phyloP scores from a whole-genome alignment of 2,888 invertebrate genomes.

The Agrotis ipsilon region DNA sequence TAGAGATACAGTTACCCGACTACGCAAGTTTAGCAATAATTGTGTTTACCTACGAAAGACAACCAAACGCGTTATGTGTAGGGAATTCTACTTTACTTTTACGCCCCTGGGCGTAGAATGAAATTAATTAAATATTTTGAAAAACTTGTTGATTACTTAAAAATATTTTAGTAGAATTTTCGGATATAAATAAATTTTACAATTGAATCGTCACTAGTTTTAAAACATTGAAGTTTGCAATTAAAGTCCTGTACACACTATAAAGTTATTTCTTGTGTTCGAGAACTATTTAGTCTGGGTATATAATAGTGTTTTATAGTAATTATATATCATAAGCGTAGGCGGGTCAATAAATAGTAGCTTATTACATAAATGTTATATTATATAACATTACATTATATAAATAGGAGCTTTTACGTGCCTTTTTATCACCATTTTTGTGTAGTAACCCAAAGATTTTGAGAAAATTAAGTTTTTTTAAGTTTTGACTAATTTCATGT shows the following conservation, averaged over 20 bases:
- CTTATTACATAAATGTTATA: constrained; percentile 35
- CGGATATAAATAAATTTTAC: constrained; percentile 2
- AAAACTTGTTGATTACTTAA: background rate
- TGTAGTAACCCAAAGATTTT: constrained; percentile 66
- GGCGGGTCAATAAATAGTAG: constrained; percentile 48
- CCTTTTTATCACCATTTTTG: constrained; percentile 54
- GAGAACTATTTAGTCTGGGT: constrained; percentile 33
- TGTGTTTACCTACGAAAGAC: too few relatives aligned
- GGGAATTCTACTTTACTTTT: too few relatives aligned
- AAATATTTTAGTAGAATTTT: background rate
- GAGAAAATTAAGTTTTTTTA: constrained; percentile 32
- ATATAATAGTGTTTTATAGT: constrained; percentile 23
- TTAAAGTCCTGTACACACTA: constrained; percentile 18
- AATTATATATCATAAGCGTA: constrained; percentile 36
- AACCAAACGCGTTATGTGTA: too few relatives aligned
- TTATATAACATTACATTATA: constrained; percentile 49
- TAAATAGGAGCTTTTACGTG: constrained; percentile 58
- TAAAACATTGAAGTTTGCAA: constrained; percentile 24
- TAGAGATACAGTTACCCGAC: constrained; percentile 52
- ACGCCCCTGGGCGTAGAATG: background rate
- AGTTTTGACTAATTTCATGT: constrained; percentile 36
- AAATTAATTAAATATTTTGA: background rate
- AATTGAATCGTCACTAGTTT: constrained; percentile 43
- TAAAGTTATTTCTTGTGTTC: constrained; percentile 33
- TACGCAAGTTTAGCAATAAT: constrained; percentile 50